These are phyloP conservation scores for Urocyon cinereoargenteus DNA, from an alignment of 2,797 vertebrate species.

Conservation along the genomic window DNA sequence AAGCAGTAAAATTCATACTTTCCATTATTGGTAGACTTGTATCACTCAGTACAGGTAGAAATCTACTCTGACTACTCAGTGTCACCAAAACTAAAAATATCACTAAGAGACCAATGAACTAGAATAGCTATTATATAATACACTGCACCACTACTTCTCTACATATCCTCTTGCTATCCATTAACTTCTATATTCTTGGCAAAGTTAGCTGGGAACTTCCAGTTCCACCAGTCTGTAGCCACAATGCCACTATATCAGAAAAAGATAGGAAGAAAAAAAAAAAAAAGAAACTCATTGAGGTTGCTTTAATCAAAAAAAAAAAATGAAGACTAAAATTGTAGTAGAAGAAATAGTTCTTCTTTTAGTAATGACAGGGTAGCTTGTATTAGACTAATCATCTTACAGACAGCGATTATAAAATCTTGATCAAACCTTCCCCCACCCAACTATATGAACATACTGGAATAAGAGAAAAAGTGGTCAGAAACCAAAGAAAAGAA, in stretches of 20 bases:
- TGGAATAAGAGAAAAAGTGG: neutral
- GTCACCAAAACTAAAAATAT: neutral
- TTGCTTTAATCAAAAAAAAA: neutral
- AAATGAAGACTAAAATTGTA: neutral
- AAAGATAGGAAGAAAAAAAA: neutral
- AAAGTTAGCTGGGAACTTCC: neutral
- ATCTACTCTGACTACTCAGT: neutral
- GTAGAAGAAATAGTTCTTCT: neutral
- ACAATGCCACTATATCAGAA: neutral
- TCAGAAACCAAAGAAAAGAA: neutral
- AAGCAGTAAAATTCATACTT: neutral
- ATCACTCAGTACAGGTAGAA: neutral
- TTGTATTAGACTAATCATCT: neutral
- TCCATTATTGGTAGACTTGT: neutral
- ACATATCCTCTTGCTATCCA: neutral
- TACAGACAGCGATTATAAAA: neutral
- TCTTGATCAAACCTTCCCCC: neutral
- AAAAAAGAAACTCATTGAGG: neutral
- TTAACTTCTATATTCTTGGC: neutral
- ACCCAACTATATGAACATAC: neutral
- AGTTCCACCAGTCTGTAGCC: neutral
- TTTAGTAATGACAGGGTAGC: neutral
- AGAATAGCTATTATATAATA: neutral
- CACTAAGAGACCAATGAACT: neutral
- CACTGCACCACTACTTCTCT: neutral